Evolutionary conservation across 2,113 vertebrate genomes (phyloP), one percentile per base, ranked within the genome.

Genomic region (Grantiella picta): DNA sequence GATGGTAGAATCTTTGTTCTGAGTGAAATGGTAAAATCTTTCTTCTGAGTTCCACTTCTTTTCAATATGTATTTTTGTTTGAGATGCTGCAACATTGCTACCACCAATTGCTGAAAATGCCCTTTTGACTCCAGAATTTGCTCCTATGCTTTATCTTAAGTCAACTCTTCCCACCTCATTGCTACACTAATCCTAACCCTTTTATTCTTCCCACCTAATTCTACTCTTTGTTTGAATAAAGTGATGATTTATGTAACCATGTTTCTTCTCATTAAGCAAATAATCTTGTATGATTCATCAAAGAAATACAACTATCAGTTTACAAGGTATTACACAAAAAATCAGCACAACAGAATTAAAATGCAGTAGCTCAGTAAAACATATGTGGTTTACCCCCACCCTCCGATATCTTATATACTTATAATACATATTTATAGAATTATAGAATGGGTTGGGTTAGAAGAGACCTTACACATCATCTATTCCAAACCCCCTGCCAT

Each of bases 341-440:
- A 45, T 28, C 65, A 88, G 20, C 33, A 15, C 8, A 75, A 63
- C 21, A 49, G 23, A 81, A 82, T 38, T 92, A 71, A 83, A 75
- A 59, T 47, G 2, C 36, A 56, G 25, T 36, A 38, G 7, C 28
- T 61, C 21, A 50, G 42, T 52, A 6, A 59, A 59, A 88, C 76
- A 44, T 17, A 22, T 4, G 4, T 8, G 3, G 3, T 7, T 38
- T 75, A 40, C 8, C 5, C 11, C 7, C 12, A 24, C 4, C 3
- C 4, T 57, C 15, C 12, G 60, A 25, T 38, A 56, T 49, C 47
- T 49, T 21, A 35, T 18, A 12, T 29, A 21, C n/a, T n/a, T 28
- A 25, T 24, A 24, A 15, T 63, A 35, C 19, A 21, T 71, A 40
- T 38, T 5, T 57, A 44, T 12, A 45, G 70, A 56, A 44, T 73